These are phyloP conservation scores for Amphibalanus amphitrite DNA, from an alignment of 1,140 invertebrate species.

Conservation along the genomic window DNA sequence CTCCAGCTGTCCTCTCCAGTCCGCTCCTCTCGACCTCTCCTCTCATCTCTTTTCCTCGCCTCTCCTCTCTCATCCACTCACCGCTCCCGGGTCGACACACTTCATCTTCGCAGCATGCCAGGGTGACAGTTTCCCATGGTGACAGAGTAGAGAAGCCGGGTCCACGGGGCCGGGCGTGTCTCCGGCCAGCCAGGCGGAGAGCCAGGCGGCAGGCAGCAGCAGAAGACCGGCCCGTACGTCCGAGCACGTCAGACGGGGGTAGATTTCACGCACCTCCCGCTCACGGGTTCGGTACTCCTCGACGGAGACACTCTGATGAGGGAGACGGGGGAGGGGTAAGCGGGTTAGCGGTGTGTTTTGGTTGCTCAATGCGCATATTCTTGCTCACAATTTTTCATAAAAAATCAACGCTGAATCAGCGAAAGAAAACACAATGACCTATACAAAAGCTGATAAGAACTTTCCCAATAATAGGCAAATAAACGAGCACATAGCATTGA, in stretches of 20 bases:
- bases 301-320: neutral
- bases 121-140: neutral
- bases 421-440: too few species aligned
- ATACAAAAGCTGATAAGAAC: too few species aligned
- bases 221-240: neutral
- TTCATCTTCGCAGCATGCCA: neutral
- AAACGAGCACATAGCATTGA: too few species aligned
- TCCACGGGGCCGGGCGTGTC: neutral
- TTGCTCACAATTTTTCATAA: too few species aligned
- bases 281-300: neutral
- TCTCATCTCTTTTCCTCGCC: too few species aligned
- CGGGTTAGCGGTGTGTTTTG: too few species aligned
- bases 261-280: neutral
- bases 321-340: too few species aligned
- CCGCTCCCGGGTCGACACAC: neutral
- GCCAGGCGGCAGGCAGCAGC: neutral
- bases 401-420: too few species aligned
- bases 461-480: too few species aligned
- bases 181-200: neutral
- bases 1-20: too few species aligned
- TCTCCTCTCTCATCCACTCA: neutral
- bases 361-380: too few species aligned
- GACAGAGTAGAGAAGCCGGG: neutral
- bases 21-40: too few species aligned
- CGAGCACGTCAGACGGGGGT: neutral